Evolutionary conservation across 2,113 vertebrate species (phyloP).

Genomic region (Gymnobelideus leadbeateri): DNA sequence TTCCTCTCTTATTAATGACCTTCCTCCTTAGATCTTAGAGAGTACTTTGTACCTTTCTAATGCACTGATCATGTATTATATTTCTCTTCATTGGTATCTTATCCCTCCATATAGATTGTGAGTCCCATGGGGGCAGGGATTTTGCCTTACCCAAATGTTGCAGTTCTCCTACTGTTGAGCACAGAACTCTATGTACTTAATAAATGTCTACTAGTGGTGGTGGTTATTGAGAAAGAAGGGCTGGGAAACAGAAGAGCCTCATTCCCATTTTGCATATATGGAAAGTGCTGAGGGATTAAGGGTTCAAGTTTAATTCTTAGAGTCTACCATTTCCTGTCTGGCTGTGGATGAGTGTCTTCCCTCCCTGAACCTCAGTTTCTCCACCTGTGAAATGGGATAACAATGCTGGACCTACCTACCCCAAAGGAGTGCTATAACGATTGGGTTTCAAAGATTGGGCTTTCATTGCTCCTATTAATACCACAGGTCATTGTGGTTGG

Average conservation of each 20-base stretch:
- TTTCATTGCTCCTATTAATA: background rate
- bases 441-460: background rate
- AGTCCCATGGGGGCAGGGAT: background rate
- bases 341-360: background rate
- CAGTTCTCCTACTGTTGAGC: background rate
- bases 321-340: background rate
- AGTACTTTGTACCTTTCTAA: background rate
- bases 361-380: background rate
- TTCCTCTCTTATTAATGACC: background rate
- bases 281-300: background rate
- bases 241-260: background rate
- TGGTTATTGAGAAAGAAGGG: background rate
- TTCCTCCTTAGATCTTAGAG: background rate
- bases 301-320: background rate
- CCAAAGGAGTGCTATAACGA: background rate
- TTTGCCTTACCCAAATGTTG: background rate
- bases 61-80: background rate
- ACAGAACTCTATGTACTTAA: background rate
- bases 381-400: background rate
- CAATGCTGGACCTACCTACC: background rate
- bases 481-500: background rate
- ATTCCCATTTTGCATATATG: background rate
- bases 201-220: background rate
- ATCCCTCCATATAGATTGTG: background rate
- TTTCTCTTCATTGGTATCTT: background rate